Evolutionary conservation across 2,797 vertebrate species (phyloP).

Genomic region (Spea hammondii): DNA sequence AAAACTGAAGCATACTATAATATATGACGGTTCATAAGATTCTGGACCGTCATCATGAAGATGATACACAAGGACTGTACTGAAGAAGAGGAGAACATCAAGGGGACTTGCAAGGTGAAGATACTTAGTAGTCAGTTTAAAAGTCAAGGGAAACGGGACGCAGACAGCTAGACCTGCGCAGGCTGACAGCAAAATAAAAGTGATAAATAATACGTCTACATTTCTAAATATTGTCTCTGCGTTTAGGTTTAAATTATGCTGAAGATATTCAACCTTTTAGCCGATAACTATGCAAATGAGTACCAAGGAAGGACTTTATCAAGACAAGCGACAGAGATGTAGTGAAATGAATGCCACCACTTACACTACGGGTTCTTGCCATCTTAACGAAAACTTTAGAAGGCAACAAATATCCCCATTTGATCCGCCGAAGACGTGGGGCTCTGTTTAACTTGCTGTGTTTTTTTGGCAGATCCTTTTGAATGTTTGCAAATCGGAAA

Average conservation of each 20-base stretch:
- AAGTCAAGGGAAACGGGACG: slow-evolving; percentile 8
- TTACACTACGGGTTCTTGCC: slow-evolving; percentile 1
- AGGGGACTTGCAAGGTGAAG: slow-evolving; percentile 42
- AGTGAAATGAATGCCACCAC: slow-evolving; percentile 16
- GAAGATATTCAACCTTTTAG: slow-evolving; percentile 39
- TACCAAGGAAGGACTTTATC: slow-evolving; percentile 21
- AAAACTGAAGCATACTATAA: no score
- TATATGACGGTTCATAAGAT: no score
- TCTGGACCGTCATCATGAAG: no score
- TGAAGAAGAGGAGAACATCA: slow-evolving; percentile 1
- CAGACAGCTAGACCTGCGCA: slow-evolving; percentile 22
- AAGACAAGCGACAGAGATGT: slow-evolving; percentile 22
- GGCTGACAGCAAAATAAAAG: slow-evolving; percentile 31
- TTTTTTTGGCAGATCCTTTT: slow-evolving; percentile 18
- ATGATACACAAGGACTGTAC: no score
- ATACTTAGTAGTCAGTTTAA: slow-evolving; percentile 16
- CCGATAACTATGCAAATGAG: slow-evolving; percentile 44
- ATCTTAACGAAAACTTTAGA: slow-evolving; percentile 15
- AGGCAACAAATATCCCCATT: slow-evolving; percentile 32
- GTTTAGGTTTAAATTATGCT: slow-evolving; percentile 38
- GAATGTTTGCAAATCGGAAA: slow-evolving; percentile 25
- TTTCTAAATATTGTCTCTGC: neutral
- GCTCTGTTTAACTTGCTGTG: neutral
- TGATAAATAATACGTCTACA: slow-evolving; percentile 44
- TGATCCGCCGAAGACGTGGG: slow-evolving; percentile 10